Evolutionary conservation across 2,888 invertebrate genomes (phyloP).

Genomic region (Thereva nobilitata): DNA sequence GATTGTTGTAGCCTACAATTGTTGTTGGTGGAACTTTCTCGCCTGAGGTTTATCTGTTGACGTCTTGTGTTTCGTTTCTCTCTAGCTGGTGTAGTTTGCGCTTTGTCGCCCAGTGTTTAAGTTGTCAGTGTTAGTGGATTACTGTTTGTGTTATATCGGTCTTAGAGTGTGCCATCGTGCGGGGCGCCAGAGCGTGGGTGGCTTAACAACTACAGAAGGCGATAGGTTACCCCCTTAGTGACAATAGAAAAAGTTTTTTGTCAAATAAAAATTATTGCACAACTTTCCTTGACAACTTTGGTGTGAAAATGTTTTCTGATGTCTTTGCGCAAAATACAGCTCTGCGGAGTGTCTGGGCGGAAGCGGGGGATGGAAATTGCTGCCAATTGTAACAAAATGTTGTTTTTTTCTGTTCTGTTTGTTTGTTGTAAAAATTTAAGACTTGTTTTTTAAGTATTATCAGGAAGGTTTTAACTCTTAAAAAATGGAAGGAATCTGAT

Average conservation of each 20-base stretch:
- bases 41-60: no score
- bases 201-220: not conserved
- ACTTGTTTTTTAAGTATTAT: no score
- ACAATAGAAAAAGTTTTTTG: constrained; percentile 29
- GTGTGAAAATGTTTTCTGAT: constrained; percentile 9
- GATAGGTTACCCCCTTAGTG: not conserved
- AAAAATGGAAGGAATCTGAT: no score
- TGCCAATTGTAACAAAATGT: no score
- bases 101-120: not conserved
- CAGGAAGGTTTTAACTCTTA: no score
- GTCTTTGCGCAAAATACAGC: constrained; percentile 10
- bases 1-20: no score
- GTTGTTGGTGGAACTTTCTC: no score
- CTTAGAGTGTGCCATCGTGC: not conserved
- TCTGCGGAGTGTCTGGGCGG: no score
- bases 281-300: constrained; percentile 32
- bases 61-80: no score
- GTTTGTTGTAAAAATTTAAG: no score
- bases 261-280: constrained; percentile 37
- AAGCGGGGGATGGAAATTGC: no score
- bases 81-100: not conserved
- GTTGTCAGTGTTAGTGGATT: constrained; percentile 13
- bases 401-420: no score
- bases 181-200: not conserved
- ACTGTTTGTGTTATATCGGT: not conserved